Percentiles rank a stretch among this genome's conserved stretches.
Conservation (phyloP, 2,113 vertebrate genomes). For the Dasyurus viverrinus region DNA sequence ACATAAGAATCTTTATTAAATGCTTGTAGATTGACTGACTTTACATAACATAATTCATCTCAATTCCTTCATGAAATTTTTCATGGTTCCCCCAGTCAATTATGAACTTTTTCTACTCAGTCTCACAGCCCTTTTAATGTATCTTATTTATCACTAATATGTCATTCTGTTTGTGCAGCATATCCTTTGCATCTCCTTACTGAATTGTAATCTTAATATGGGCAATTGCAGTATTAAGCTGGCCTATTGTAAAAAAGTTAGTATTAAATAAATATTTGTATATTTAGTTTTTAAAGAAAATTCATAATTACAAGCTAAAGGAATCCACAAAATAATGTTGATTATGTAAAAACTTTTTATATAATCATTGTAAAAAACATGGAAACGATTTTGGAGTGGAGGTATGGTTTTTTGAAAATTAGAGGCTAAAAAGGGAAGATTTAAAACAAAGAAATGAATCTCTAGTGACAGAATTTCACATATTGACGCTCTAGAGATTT, state of each 20-base stretch:
- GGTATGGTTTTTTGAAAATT: not conserved
- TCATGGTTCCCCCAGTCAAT: not conserved
- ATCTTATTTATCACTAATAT: not conserved
- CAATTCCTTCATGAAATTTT: not conserved
- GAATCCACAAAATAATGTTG: not conserved
- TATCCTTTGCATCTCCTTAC: not conserved
- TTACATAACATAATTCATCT: not conserved
- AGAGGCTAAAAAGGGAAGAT: not conserved
- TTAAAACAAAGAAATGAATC: slow-evolving; percentile 1
- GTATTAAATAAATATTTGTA: not conserved
- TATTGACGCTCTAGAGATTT: not conserved
- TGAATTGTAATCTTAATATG: not conserved
- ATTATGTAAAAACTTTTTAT: not conserved
- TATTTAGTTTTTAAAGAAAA: not conserved
- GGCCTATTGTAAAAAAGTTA: not conserved
- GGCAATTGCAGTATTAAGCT: not conserved
- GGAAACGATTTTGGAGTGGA: not conserved
- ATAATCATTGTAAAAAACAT: not conserved
- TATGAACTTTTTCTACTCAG: not conserved
- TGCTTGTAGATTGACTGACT: not conserved
- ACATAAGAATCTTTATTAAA: not conserved
- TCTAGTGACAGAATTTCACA: not conserved
- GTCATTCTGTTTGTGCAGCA: not conserved
- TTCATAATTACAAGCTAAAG: not conserved
- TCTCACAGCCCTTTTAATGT: not conserved